A percentile compares a stretch with the other conserved stretches of the same genome.
Evolutionary conservation across 2,888 invertebrate genomes (phyloP).

Genomic region (Cryptophagus acutangulus): DNA sequence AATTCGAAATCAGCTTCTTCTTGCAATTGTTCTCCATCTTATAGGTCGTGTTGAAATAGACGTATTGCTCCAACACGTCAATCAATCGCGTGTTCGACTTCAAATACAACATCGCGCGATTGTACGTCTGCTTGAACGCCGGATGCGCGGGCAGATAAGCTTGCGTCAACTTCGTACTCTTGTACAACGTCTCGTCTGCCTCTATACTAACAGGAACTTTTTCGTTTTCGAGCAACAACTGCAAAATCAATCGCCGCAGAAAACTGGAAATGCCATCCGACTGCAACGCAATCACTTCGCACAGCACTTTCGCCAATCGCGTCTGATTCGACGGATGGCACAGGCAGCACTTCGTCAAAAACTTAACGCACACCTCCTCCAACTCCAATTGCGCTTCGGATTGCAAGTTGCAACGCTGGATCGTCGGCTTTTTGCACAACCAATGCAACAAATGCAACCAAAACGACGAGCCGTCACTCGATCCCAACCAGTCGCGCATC

Average conservation of each 20-base stretch:
- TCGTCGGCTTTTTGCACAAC: constrained; percentile 54
- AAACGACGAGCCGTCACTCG: constrained; percentile 72
- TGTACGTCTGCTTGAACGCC: constrained; percentile 66
- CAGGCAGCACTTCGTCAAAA: constrained; percentile 77
- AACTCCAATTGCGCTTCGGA: constrained; percentile 53
- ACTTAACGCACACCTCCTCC: constrained; percentile 73
- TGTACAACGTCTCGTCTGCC: constrained; percentile 46
- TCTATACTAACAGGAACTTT: constrained; percentile 71
- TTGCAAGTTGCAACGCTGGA: constrained; percentile 37
- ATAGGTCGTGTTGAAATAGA: constrained; percentile 43
- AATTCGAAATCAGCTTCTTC: constrained; percentile 26
- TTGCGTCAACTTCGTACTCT: constrained; percentile 39
- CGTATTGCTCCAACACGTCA: constrained; percentile 64
- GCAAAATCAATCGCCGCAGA: constrained; percentile 78
- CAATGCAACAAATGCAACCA: constrained; percentile 78
- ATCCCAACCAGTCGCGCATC: constrained; percentile 86
- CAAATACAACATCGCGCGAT: constrained; percentile 66
- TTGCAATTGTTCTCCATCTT: constrained; percentile 28
- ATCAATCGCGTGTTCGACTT: constrained; percentile 72
- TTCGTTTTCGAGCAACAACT: constrained; percentile 81
- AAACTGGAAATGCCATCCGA: constrained; percentile 75
- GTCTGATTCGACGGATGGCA: constrained; percentile 83
- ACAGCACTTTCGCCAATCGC: constrained; percentile 72
- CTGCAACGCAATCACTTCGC: constrained; percentile 67
- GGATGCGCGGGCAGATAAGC: constrained; percentile 56